These are phyloP conservation scores for Orussus abietinus DNA, from an alignment of 1,140 invertebrate species.

Conservation along the genomic window DNA sequence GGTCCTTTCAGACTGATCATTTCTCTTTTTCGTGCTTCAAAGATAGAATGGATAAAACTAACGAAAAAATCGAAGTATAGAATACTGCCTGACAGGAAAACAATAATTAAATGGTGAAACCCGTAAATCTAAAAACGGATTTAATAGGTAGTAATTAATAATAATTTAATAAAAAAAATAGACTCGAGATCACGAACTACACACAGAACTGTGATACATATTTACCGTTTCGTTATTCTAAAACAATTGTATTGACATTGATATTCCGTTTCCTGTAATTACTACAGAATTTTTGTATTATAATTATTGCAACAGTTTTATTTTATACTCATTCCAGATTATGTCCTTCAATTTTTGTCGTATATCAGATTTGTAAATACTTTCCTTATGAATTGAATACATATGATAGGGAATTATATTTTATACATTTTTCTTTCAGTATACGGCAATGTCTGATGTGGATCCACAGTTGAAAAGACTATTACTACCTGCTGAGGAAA, in stretches of 20 bases:
- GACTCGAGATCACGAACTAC: background rate
- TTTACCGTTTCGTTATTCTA: no score
- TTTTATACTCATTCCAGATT: no score
- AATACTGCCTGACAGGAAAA: constrained; percentile 2
- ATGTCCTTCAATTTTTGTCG: no score
- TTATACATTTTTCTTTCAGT: background rate
- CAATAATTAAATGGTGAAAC: background rate
- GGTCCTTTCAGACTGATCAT: no score
- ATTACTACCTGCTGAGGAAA: constrained; percentile 47
- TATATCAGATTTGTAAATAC: no score
- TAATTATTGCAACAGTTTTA: constrained; percentile 3
- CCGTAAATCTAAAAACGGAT: constrained; percentile 1
- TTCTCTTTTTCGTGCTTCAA: no score
- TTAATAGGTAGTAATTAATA: no score
- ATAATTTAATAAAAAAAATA: constrained; percentile 2
- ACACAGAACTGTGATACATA: no score
- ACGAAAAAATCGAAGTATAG: background rate
- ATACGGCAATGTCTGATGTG: constrained; percentile 33
- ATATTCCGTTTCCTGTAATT: no score
- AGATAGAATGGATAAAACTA: no score
- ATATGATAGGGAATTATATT: background rate
- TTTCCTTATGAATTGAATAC: no score
- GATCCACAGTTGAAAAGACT: constrained; percentile 47
- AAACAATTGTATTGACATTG: no score
- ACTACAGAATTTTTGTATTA: constrained; percentile 7